A percentile compares a stretch with the other conserved stretches of the same genome.
phyloP scores from a whole-genome alignment of 2,113 vertebrate genomes.

The Peromyscus leucopus region DNA sequence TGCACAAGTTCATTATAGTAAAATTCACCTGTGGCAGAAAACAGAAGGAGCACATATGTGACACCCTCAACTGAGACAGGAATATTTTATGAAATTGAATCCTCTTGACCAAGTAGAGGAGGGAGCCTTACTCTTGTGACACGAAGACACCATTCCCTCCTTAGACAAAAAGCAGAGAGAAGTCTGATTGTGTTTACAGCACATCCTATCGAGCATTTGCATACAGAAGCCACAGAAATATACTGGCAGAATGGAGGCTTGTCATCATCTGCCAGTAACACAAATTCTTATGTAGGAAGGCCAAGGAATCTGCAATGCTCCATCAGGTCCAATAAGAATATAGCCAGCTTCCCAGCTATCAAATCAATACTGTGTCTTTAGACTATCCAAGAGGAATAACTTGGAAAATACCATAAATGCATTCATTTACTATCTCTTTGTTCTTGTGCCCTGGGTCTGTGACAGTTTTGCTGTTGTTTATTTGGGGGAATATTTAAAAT shows the following conservation, averaged over 20 bases:
- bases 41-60: not conserved
- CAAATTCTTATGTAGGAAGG: not conserved
- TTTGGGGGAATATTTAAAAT: not conserved
- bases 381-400: not conserved
- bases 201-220: not conserved
- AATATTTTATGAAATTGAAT: not conserved
- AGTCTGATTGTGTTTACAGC: not conserved
- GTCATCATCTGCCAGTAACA: not conserved
- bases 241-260: not conserved
- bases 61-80: not conserved
- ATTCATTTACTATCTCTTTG: not conserved
- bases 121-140: not conserved
- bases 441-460: not conserved
- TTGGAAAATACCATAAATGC: not conserved
- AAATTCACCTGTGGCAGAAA: not conserved
- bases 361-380: not conserved
- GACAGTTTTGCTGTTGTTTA: not conserved
- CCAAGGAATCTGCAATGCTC: not conserved
- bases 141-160: not conserved
- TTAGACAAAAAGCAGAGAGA: not conserved
- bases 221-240: not conserved
- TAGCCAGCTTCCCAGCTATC: not conserved
- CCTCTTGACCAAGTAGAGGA: not conserved
- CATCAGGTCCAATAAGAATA: not conserved
- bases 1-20: not conserved